Percentiles rank a stretch among this genome's conserved stretches.
phyloP scores from a whole-genome alignment of 1,140 invertebrate genomes.

The Saccostrea cuccullata region DNA sequence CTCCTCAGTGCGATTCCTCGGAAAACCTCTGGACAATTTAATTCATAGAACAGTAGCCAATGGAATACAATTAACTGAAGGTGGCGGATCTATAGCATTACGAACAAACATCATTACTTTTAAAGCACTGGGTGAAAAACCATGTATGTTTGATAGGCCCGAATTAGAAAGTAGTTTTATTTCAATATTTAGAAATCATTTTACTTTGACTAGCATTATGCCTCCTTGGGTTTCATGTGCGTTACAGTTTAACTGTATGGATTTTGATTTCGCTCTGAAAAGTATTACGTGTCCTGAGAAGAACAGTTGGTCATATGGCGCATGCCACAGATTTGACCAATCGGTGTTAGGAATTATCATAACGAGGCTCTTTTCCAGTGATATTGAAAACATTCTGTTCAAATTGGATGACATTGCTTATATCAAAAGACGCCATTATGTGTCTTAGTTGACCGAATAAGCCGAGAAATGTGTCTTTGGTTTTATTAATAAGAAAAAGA shows the following conservation, averaged over 20 bases:
- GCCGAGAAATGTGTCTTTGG: no score
- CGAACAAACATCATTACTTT: conserved; percentile 24
- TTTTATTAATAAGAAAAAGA: no score
- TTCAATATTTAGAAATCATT: background rate
- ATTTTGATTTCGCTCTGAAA: background rate
- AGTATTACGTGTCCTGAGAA: background rate
- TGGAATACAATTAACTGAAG: background rate
- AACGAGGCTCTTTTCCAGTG: conserved; percentile 29
- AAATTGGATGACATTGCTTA: background rate
- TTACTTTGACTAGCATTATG: conserved; percentile 14
- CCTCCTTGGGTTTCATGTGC: conserved; percentile 42
- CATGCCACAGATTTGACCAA: conserved; percentile 48
- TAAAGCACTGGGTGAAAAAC: conserved; percentile 10
- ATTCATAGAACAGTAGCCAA: background rate
- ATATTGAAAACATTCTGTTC: conserved; percentile 31
- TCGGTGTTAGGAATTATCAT: conserved; percentile 43
- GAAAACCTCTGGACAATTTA: background rate
- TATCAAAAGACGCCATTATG: background rate
- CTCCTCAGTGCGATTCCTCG: background rate
- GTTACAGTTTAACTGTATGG: conserved; percentile 36
- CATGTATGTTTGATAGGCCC: conserved; percentile 41
- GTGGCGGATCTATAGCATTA: conserved; percentile 4
- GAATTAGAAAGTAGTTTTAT: conserved; percentile 41
- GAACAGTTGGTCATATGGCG: background rate
- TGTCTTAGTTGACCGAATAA: background rate